phyloP scores from a whole-genome alignment of 1,140 invertebrate species.

The Drosophila ercepeae region DNA sequence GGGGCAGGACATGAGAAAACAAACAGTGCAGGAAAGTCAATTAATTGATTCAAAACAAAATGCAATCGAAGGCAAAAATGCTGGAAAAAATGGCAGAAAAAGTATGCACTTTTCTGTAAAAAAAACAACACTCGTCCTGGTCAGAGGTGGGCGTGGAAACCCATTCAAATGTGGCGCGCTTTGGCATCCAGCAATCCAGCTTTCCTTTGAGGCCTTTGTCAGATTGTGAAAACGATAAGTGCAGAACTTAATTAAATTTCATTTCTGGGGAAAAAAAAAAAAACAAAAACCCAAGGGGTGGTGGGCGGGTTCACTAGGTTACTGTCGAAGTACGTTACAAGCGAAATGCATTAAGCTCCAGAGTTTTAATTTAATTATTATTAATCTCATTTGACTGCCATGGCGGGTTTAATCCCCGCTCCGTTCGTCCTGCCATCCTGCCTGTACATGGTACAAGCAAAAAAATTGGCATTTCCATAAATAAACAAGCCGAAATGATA shows the following conservation, averaged over 20 bases:
- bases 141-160: slow-evolving; percentile 12
- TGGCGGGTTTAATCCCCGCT: slow-evolving; percentile 9
- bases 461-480: slow-evolving; percentile 53
- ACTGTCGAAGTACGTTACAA: slow-evolving; percentile 48
- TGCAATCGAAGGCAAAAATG: slow-evolving; percentile 18
- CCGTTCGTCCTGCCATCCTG: background rate
- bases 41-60: slow-evolving; percentile 72
- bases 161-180: slow-evolving; percentile 17
- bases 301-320: slow-evolving; percentile 7
- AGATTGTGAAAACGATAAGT: slow-evolving; percentile 58
- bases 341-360: slow-evolving; percentile 72
- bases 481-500: slow-evolving; percentile 25
- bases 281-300: slow-evolving; percentile 1
- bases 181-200: slow-evolving; percentile 10
- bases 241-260: slow-evolving; percentile 76
- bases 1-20: slow-evolving; percentile 26
- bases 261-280: slow-evolving; percentile 23
- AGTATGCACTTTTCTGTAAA: slow-evolving; percentile 1
- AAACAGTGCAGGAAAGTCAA: slow-evolving; percentile 63
- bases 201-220: slow-evolving; percentile 3
- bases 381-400: slow-evolving; percentile 68
- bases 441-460: background rate
- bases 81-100: slow-evolving; percentile 9
- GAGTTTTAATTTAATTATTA: slow-evolving; percentile 79
- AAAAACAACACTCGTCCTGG: slow-evolving; percentile 7